Evolutionary conservation across 30 jellyfish, hydroid and myxozoan species (phyloP), one percentile per base, ranked within the genome.

Genomic region (Aurelia coerulea): DNA sequence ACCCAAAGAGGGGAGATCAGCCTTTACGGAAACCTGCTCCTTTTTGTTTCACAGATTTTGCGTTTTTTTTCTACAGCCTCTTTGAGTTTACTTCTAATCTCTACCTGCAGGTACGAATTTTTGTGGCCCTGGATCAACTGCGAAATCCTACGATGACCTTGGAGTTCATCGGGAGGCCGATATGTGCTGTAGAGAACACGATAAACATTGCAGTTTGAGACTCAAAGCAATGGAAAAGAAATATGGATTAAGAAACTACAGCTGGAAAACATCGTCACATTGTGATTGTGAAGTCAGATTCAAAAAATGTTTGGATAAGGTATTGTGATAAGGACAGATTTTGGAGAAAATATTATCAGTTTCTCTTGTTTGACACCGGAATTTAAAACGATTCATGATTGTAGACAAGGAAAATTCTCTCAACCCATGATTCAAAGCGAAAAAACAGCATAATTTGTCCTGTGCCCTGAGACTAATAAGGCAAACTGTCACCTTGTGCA

Each of bases 161-260:
- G 81, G 81, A 4, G 31, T 6, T 1, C 16, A 71, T 15, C 10
- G 31, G 32, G 81, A 49, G 54, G 54, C 67, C 10, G 81, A 71
- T 59, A 71, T 11, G 64, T 71, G 81, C 29, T 71, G 81, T 68
- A 34, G 81, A 49, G 64, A 50, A 16, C 81, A 71, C 23, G 81
- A 71, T 59, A 17, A 7, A 17, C n/a, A 50, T 49, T 71, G 81
- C 34, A 54, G 63, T 2, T 12, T 35, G 23, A 54, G 81, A 9
- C 41, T 71, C 29, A 71, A 71, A 9, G 16, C 64, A 31, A 14
- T 71, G 63, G 10, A 35, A 5, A 34, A 10, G n/a, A 71, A 34
- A 32, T 34, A 35, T 17, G 65, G 65, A 67, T 33, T 39, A 14
- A 23, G 41, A 35, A 71, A 71, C 23, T 71, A n/a, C 37, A 23